These are phyloP conservation scores for Plodia interpunctella DNA, from an alignment of 1,140 invertebrate genomes.

Conservation along the genomic window DNA sequence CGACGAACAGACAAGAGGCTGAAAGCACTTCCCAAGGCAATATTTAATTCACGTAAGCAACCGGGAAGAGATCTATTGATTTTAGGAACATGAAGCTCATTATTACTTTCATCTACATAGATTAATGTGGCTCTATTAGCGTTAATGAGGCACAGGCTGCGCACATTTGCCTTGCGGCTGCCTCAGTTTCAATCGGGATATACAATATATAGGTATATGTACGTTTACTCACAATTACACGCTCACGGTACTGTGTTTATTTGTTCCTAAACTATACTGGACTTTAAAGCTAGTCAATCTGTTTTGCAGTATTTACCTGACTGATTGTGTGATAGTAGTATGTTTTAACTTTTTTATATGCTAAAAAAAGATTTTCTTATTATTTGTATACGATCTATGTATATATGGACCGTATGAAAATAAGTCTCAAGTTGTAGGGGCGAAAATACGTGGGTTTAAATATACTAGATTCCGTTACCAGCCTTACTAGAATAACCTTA, in stretches of 20 bases:
- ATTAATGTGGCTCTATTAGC: constrained; percentile 45
- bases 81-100: constrained; percentile 20
- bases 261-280: constrained; percentile 14
- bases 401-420: no score
- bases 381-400: no score
- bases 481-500: no score
- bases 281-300: background rate
- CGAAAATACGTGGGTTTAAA: no score
- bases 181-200: constrained; percentile 22
- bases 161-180: constrained; percentile 34
- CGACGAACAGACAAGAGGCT: no score
- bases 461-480: no score
- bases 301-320: background rate
- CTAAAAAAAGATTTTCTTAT: no score
- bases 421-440: no score
- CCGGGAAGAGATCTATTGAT: constrained; percentile 10
- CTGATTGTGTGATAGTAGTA: no score
- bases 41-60: no score
- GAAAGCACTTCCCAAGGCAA: no score
- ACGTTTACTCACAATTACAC: constrained; percentile 14
- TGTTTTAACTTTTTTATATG: no score
- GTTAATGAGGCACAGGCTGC: constrained; percentile 41
- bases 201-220: constrained; percentile 13
- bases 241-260: constrained; percentile 13
- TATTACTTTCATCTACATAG: constrained; percentile 31